Evolutionary conservation across 2,888 invertebrate genomes (phyloP), one percentile per base, ranked within the genome.

Genomic region (Gastracanthus pulcherrimus): DNA sequence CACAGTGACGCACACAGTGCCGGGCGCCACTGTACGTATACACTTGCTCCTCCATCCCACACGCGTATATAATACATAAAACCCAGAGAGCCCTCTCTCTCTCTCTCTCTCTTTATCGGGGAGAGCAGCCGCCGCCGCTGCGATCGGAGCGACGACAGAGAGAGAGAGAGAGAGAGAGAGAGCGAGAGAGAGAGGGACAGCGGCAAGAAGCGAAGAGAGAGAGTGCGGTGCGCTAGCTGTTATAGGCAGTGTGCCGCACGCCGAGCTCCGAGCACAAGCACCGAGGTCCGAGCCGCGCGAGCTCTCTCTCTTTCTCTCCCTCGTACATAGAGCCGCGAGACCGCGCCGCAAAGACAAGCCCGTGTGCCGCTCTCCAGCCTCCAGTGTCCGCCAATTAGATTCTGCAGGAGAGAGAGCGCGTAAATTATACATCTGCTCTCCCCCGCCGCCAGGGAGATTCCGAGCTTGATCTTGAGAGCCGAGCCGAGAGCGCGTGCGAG

Each of bases 201-300:
- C 26, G 23, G 58, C 58, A 26, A 23, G 26, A 23, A 26, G 23
- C 58, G 26, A n/a, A n/a, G n/a, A n/a, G n/a, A n/a, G n/a, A n/a
- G n/a, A n/a, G n/a, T n/a, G n/a, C n/a, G n/a, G 23, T 26, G 26
- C 23, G 23, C 23, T 66, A 11, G 19, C 23, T 9, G 34, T 11
- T 11, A n/a, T 36, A 51, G 11, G 55, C 36, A 77, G 77, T 78
- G 70, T 78, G 77, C 70, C 77, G 70, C 70, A 71, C 70, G 77
- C 71, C 77, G 70, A 70, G 77, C 77, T 76, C 76, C 38, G 51
- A 64, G 75, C 66, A 75, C 31, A 16, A 36, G 45, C 41, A 16
- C 45, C 45, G 45, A n/a, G n/a, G 11, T 45, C 36, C 64, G 64
- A 36, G 5, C 34, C 64, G 36, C 45, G 45, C 45, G 45, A 2